phyloP scores from a whole-genome alignment of 2,888 invertebrate genomes.

The Lasioglossum lativentre region DNA sequence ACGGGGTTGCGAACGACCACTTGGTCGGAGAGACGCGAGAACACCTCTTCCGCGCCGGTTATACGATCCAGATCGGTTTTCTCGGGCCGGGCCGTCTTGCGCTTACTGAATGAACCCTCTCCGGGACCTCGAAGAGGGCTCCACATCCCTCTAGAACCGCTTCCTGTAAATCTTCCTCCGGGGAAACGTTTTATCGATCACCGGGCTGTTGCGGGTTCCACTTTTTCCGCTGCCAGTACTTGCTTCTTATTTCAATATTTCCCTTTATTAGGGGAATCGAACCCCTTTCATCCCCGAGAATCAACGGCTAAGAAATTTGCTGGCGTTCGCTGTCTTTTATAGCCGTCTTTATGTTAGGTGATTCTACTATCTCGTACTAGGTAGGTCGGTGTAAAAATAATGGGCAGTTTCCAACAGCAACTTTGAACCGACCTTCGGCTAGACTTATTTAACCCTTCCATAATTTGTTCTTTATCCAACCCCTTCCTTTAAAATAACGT shows the following conservation, averaged over 20 bases:
- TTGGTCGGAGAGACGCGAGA: conserved; percentile 33
- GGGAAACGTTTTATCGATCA: background rate
- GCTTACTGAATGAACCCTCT: conserved; percentile 10
- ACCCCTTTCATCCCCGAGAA: background rate
- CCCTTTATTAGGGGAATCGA: too few relatives aligned
- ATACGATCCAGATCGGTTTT: conserved; percentile 61
- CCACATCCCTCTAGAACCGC: background rate
- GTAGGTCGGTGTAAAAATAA: background rate
- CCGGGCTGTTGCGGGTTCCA: background rate
- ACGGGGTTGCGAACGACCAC: conserved; percentile 59
- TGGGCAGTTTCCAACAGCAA: background rate
- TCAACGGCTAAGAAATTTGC: background rate
- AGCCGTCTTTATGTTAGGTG: background rate
- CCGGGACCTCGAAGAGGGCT: background rate
- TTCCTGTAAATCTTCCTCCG: conserved; percentile 18
- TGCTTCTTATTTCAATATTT: background rate
- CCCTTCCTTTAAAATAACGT: background rate
- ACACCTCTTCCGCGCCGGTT: conserved; percentile 29
- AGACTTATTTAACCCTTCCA: background rate
- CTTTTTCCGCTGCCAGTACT: background rate
- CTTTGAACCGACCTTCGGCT: background rate
- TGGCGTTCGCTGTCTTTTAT: background rate
- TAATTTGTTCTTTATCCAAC: background rate
- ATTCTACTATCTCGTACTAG: background rate
- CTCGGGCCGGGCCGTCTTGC: conserved; percentile 13